A percentile compares a stretch with the other conserved stretches of the same genome.
phyloP scores from a whole-genome alignment of 1,140 invertebrate genomes.

The Piezodorus guildinii region DNA sequence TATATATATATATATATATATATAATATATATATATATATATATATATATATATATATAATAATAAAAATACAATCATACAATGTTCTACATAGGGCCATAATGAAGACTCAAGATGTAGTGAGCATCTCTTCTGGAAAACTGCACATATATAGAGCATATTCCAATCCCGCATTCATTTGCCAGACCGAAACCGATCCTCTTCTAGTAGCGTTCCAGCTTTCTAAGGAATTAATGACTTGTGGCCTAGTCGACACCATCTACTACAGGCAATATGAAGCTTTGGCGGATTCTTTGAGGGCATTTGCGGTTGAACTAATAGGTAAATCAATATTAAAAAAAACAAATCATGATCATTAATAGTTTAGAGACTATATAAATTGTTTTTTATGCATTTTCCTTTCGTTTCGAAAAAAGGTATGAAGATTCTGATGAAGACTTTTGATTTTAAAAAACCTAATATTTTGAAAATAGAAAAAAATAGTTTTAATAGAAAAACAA shows the following conservation, averaged over 20 bases:
- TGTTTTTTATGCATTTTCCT: no score
- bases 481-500: no score
- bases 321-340: slow-evolving; percentile 28
- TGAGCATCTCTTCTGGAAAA: slow-evolving; percentile 38
- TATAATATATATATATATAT: no score
- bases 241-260: slow-evolving; percentile 40
- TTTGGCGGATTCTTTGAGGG: slow-evolving; percentile 41
- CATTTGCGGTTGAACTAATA: slow-evolving; percentile 50
- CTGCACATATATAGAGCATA: slow-evolving; percentile 47
- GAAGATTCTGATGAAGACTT: no score
- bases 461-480: no score
- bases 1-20: no score
- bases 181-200: slow-evolving; percentile 49
- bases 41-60: no score
- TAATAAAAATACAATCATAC: no score
- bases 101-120: slow-evolving; percentile 35
- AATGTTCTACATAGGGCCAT: slow-evolving; percentile 30
- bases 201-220: slow-evolving; percentile 51
- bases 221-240: slow-evolving; percentile 40
- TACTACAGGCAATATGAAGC: slow-evolving; percentile 45
- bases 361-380: no score
- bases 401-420: no score
- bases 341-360: no score
- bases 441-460: no score
- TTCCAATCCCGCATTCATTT: slow-evolving; percentile 52